phyloP scores from a whole-genome alignment of 2,888 invertebrate genomes.

The Helobdella robusta region DNA sequence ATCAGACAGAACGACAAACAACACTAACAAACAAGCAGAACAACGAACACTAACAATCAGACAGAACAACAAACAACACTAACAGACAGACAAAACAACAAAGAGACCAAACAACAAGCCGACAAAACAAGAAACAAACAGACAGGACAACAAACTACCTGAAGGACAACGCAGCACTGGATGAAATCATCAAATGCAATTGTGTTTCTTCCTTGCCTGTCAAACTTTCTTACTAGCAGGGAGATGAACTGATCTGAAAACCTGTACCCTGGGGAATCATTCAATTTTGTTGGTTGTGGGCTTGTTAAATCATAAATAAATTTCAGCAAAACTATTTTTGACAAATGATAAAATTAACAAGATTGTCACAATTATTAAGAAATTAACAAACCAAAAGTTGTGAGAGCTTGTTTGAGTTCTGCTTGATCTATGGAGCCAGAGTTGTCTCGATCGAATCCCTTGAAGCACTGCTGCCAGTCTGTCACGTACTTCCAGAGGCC shows the following conservation, averaged over 20 bases:
- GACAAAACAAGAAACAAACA: too few species aligned
- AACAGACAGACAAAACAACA: too few species aligned
- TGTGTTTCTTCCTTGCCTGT: conserved; percentile 74
- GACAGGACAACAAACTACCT: conserved; percentile 56
- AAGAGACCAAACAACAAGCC: too few species aligned
- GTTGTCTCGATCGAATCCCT: conserved; percentile 82
- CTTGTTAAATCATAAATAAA: too few species aligned
- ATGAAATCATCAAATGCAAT: conserved; percentile 97
- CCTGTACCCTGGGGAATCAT: conserved; percentile 51
- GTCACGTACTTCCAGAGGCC: conserved; percentile 94
- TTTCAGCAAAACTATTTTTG: not conserved
- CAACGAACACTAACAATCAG: not conserved
- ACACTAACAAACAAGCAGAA: not conserved
- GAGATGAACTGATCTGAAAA: conserved; percentile 72
- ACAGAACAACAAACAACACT: not conserved
- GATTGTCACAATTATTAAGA: not conserved
- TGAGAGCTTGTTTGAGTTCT: conserved; percentile 81
- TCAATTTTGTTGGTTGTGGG: too few species aligned
- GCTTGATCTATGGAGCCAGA: conserved; percentile 75
- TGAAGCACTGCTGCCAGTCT: conserved; percentile 93
- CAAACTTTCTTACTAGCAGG: conserved; percentile 80
- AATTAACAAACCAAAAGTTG: conserved; percentile 63
- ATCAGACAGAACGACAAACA: not conserved
- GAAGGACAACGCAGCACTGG: conserved; percentile 82
- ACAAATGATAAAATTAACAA: not conserved